phyloP scores from a whole-genome alignment of 2,113 vertebrate genomes.

The Coptodon bakossiorum region DNA sequence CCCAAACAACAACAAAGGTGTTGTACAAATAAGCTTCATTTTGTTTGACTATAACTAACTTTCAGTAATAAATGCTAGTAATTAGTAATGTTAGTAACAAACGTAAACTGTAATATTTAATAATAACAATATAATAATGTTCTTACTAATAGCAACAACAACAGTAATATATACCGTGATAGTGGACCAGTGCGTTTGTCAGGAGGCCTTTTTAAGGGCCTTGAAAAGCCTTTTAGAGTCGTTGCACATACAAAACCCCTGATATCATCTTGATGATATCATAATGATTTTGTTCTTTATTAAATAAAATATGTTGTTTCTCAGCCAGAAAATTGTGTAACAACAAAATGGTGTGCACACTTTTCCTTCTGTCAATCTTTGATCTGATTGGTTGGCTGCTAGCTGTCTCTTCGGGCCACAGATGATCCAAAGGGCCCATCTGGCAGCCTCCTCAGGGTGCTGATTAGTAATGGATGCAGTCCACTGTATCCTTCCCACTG shows the following conservation, averaged over 20 bases:
- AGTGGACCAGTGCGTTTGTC: neutral
- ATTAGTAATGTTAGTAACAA: neutral
- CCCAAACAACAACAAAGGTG: neutral
- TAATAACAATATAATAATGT: neutral
- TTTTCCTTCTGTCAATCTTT: neutral
- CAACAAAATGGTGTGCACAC: neutral
- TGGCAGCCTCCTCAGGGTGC: neutral
- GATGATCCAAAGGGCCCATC: neutral
- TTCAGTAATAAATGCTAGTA: neutral
- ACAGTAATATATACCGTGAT: neutral
- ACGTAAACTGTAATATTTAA: neutral
- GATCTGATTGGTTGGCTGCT: neutral
- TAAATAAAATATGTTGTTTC: rapidly evolving
- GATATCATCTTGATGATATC: neutral
- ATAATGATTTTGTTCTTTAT: neutral
- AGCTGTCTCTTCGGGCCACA: neutral
- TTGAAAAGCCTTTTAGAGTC: neutral
- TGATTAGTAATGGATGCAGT: neutral
- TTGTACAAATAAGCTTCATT: rapidly evolving
- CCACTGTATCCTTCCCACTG: neutral
- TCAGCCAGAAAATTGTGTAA: neutral
- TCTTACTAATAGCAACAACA: neutral
- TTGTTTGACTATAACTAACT: rapidly evolving
- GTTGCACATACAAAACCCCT: neutral
- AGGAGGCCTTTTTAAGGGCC: neutral